Base-by-base conservation (phyloP, 2,797 vertebrate species). In the Pseudotriccus pelzelni region DNA sequence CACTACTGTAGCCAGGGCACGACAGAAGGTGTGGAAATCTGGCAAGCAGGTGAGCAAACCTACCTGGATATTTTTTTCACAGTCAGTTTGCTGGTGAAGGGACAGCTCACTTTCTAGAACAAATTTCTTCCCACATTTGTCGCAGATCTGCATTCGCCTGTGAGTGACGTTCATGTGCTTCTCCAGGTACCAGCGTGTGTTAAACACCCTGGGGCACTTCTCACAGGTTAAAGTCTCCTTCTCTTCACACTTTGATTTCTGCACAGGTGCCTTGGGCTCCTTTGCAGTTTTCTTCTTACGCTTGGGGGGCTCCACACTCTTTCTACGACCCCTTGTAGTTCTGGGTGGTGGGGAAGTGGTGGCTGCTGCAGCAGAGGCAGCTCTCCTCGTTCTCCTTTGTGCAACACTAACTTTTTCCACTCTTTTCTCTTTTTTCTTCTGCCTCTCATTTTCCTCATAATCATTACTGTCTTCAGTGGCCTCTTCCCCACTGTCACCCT, bases 31-130 rank as follows among this genome's bases (percentile, higher is more conserved):
- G 66, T 78, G 96, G 94, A 93, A 89, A 92, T 79, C 73, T 83
- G 92, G 89, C 95, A 69, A 93, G 95, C 95, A 90, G 97, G 91
- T 87, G 94, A 77, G 75, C 94, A 96, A 84, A 98, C 98, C 98
- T 98, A 99, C 99, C 99, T 99, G 99, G 96, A 99, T 99, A 97
- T 99, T 99, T 98, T 99, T 99, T 97, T 99, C 99, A 94, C 99
- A 99, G 98, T 99, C 99, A 10, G 99, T 99, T 98, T 99, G 99
- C 98, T 99, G 99, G 98, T 99, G 99, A 94, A 99, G 98, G 89
- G 99, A 99, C 98, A 99, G 98, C 98, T 99, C 99, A 87, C 99
- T 99, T 98, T 99, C 99, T 97, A 99, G 98, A 94, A 99, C 99
- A 96, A 99, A 99, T 98, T 99, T 99, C 98, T 99, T 99, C 93